Base-by-base conservation (phyloP, 2,888 invertebrate genomes). In the Spialia ferax region DNA sequence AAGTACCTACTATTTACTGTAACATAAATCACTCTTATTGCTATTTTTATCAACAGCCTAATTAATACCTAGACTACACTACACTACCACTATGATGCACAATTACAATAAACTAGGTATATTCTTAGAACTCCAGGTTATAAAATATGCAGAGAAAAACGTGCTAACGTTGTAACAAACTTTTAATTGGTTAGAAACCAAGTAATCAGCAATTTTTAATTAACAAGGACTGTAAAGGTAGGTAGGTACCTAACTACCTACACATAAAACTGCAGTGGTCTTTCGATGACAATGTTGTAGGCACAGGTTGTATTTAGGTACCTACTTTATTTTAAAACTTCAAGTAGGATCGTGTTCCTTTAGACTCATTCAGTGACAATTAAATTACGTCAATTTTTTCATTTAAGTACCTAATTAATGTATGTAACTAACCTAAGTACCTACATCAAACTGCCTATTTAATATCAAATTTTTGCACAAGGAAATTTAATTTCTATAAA, bases 181-280 rank as follows among this genome's bases (percentile, higher is more conserved):
- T 29, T 63, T 56, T 63, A 63, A 56, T 63, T 55, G 38, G 20
- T 62, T n/a, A 45, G 42, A 42, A 55, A 55, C n/a, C 29, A 20
- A 29, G n/a, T 63, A 45, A 23, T 22, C 48, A 50, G 22, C 48
- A 20, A 15, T 48, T 20, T 42, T 48, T 20, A 48, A 20, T 48
- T 48, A 48, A 48, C n/a, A 20, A 18, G 18, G 45, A n/a, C n/a
- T n/a, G n/a, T n/a, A n/a, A n/a, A n/a, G n/a, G n/a, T n/a, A n/a
- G n/a, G n/a, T n/a, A n/a, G n/a, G n/a, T n/a, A n/a, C n/a, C n/a
- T n/a, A n/a, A n/a, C n/a, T n/a, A n/a, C n/a, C n/a, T n/a, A n/a
- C n/a, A n/a, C n/a, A 38, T 38, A 13, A 1, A 35, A 13, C 35
- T 1, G 35, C 13, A 35, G 35, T 13, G 13, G 11, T 35, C 11